These are phyloP conservation scores for Aphidius colemani DNA, from an alignment of 2,888 invertebrate species.

Conservation along the genomic window DNA sequence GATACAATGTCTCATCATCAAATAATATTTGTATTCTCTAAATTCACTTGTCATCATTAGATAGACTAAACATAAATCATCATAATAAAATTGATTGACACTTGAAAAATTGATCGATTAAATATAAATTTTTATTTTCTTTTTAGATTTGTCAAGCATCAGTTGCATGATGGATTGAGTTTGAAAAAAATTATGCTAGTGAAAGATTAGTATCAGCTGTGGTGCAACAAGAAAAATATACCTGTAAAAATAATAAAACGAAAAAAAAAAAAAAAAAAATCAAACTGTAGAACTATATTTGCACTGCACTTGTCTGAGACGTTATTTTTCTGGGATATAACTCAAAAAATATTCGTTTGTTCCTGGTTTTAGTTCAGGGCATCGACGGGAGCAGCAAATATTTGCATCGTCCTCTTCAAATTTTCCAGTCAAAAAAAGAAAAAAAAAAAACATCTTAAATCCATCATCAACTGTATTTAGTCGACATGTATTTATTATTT, in stretches of 20 bases:
- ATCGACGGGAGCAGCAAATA: slow-evolving; percentile 15
- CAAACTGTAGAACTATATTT: slow-evolving; percentile 1
- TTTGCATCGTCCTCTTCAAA: slow-evolving; percentile 17
- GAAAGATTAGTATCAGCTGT: too few relatives aligned
- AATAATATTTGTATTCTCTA: too few relatives aligned
- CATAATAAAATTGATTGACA: too few relatives aligned
- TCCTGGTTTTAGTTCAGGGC: slow-evolving; percentile 5
- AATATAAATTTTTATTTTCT: too few relatives aligned
- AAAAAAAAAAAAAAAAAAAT: slow-evolving; percentile 1
- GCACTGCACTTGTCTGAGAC: slow-evolving; percentile 16
- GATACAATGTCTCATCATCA: not conserved
- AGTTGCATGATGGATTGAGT: too few relatives aligned
- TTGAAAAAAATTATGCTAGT: too few relatives aligned
- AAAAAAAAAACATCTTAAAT: not conserved
- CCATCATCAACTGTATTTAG: not conserved
- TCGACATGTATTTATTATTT: not conserved
- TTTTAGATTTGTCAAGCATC: too few relatives aligned
- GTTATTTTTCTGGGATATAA: not conserved
- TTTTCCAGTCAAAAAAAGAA: slow-evolving; percentile 6
- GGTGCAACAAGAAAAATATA: not conserved
- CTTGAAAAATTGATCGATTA: too few relatives aligned
- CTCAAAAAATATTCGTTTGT: slow-evolving; percentile 11
- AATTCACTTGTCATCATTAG: too few relatives aligned
- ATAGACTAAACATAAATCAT: too few relatives aligned
- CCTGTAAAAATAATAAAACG: slow-evolving; percentile 6